Conservation (phyloP, 2,797 vertebrate species). For the Falco cherrug region DNA sequence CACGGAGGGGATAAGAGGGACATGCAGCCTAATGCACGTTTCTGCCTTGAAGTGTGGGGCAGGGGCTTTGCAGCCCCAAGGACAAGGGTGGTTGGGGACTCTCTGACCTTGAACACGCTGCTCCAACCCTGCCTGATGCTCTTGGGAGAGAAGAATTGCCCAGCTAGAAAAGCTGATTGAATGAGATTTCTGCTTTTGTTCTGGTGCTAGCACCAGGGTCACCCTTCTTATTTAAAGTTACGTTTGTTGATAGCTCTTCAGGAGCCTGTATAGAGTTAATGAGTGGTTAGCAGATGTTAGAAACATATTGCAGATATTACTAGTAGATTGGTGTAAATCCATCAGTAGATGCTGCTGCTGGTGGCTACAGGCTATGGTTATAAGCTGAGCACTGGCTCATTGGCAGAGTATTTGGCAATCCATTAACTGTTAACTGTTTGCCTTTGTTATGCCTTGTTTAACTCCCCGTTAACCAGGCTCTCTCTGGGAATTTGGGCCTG, state of each 20-base stretch:
- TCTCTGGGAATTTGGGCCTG: not conserved
- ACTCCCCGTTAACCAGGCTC: not conserved
- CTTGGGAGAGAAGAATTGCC: not conserved
- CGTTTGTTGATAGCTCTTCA: constrained; percentile 41
- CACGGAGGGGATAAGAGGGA: not conserved
- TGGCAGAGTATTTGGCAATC: not conserved
- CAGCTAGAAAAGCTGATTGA: not conserved
- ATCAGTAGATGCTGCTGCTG: constrained; percentile 32
- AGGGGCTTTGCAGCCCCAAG: not conserved
- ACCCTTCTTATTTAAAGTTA: constrained; percentile 28
- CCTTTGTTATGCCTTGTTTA: not conserved
- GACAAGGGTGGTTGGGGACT: not conserved
- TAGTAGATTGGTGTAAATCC: constrained; percentile 56
- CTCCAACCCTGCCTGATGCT: not conserved
- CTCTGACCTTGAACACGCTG: not conserved
- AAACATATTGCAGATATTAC: constrained; percentile 67
- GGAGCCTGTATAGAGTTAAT: constrained; percentile 45
- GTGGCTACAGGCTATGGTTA: not conserved
- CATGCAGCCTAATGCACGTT: not conserved
- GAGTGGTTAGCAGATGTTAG: constrained; percentile 62
- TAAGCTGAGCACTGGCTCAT: not conserved
- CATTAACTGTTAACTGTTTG: constrained; percentile 17
- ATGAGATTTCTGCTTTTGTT: not conserved
- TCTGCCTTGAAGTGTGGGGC: not conserved
- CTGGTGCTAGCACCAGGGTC: not conserved